Conservation (phyloP, 1,140 invertebrate genomes). For the Kradibia gibbosae region DNA sequence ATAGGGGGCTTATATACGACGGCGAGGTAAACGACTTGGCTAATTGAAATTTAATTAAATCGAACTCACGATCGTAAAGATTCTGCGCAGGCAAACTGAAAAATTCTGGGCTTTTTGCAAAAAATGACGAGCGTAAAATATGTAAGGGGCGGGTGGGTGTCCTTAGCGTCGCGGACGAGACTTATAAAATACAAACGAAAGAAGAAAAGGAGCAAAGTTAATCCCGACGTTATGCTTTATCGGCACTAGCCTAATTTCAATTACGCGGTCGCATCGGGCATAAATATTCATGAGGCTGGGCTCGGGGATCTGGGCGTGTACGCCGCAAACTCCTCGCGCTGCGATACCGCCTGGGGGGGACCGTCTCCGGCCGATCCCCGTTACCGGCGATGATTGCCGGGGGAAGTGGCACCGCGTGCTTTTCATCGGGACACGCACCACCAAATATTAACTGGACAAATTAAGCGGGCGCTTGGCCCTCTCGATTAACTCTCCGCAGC, state of each 20-base stretch:
- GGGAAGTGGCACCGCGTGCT: background rate
- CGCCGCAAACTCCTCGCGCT: background rate
- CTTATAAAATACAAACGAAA: background rate
- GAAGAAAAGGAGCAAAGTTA: constrained; percentile 17
- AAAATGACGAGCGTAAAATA: background rate
- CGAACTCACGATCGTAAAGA: constrained; percentile 1
- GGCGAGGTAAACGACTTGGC: background rate
- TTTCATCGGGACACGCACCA: constrained; percentile 18
- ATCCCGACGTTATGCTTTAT: constrained; percentile 45
- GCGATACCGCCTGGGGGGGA: background rate
- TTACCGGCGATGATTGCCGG: constrained; percentile 29
- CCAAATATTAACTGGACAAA: constrained; percentile 18
- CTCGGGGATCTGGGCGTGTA: background rate
- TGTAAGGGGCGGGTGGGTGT: background rate
- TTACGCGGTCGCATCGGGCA: constrained; percentile 11
- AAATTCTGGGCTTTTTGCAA: background rate
- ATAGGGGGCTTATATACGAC: background rate
- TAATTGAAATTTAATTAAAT: constrained; percentile 29
- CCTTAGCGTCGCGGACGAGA: background rate
- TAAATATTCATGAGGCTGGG: constrained; percentile 44
- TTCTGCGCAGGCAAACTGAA: background rate
- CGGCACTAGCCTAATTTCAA: constrained; percentile 47
- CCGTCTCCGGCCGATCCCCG: background rate
- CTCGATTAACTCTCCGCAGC: background rate
- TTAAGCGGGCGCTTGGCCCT: background rate